Evolutionary conservation across 2,113 vertebrate genomes (phyloP).

Genomic region (Saimiri boliviensis): DNA sequence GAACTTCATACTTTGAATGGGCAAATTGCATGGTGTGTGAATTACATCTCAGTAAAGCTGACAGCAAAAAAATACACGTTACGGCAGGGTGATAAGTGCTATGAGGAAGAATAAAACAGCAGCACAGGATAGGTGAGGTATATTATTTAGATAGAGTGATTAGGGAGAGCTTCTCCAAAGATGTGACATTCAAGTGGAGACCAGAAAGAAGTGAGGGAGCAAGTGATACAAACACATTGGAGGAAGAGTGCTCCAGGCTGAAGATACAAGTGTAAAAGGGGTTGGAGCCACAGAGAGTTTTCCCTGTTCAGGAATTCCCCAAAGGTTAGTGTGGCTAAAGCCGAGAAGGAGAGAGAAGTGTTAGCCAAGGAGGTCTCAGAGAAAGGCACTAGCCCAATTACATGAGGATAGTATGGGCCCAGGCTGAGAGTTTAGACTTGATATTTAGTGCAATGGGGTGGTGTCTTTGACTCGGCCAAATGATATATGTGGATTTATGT

Average conservation of each 20-base stretch:
- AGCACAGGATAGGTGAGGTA: neutral
- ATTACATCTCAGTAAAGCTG: neutral
- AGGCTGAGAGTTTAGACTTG: neutral
- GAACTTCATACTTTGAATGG: neutral
- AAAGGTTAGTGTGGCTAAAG: neutral
- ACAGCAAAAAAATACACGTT: neutral
- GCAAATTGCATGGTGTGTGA: neutral
- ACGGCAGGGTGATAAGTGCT: neutral
- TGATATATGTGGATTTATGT: neutral
- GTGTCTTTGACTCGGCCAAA: neutral
- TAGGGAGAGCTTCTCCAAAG: neutral
- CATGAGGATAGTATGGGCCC: accelerated
- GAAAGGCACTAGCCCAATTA: no score
- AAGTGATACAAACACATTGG: accelerated
- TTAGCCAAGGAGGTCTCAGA: neutral
- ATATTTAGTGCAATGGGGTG: neutral
- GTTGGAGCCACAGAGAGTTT: neutral
- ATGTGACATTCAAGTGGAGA: neutral
- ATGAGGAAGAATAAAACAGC: neutral
- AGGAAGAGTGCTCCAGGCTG: neutral
- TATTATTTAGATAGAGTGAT: neutral
- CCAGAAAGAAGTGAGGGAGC: neutral
- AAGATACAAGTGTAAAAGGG: neutral
- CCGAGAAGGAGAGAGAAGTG: neutral
- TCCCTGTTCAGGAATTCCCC: accelerated